Percentiles rank a stretch among this genome's conserved stretches.
Conservation (phyloP, 2,888 invertebrate species). For the Perithous albicinctus region DNA sequence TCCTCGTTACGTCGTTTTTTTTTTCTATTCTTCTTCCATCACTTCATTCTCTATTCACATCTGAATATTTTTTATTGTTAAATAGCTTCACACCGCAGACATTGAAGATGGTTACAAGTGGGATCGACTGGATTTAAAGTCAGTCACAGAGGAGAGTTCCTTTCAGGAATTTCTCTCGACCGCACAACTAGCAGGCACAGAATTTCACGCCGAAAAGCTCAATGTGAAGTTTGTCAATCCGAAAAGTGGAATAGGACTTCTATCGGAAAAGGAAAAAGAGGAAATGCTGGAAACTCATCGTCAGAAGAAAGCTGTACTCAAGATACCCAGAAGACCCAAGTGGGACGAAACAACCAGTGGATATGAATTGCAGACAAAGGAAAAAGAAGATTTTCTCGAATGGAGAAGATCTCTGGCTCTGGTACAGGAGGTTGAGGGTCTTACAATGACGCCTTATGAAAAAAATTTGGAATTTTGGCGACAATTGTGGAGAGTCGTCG, state of each 20-base stretch:
- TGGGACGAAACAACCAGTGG: constrained; percentile 92
- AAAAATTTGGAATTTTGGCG: constrained; percentile 99
- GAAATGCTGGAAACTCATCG: constrained; percentile 86
- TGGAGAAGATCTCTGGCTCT: constrained; percentile 95
- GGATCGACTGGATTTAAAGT: constrained; percentile 95
- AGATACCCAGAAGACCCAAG: constrained; percentile 94
- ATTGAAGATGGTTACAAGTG: constrained; percentile 96
- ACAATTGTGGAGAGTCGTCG: constrained; percentile 99
- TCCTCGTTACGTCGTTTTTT: not conserved
- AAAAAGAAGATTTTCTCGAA: constrained; percentile 93
- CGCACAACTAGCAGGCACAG: constrained; percentile 96
- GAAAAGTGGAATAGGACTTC: constrained; percentile 87
- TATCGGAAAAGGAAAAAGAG: constrained; percentile 87
- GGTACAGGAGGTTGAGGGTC: constrained; percentile 91
- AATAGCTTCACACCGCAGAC: constrained; percentile 93
- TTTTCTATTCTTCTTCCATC: not conserved
- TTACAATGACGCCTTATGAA: constrained; percentile 98
- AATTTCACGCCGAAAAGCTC: constrained; percentile 96
- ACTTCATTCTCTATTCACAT: constrained; percentile 8
- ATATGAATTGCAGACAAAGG: constrained; percentile 92
- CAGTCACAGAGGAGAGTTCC: constrained; percentile 98
- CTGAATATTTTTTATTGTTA: constrained; percentile 45
- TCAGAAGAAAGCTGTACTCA: constrained; percentile 88
- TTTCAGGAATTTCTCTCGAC: constrained; percentile 98
- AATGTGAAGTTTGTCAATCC: constrained; percentile 92